Evolutionary conservation across 2,113 vertebrate genomes (phyloP).

Genomic region (Chionodraco myersi): DNA sequence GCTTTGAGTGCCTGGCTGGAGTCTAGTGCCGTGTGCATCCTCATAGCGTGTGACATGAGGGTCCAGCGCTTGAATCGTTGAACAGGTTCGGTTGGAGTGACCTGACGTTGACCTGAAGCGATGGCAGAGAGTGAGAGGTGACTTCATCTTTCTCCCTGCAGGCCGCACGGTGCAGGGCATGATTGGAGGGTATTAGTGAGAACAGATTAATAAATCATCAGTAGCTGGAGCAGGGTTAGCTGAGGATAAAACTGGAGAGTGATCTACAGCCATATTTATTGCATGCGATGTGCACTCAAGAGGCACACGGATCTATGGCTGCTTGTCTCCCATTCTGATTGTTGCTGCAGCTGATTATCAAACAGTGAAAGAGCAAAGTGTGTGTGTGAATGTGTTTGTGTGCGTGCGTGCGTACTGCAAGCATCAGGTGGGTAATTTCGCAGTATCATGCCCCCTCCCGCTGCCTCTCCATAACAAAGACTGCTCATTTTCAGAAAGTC

Average conservation of each 20-base stretch:
- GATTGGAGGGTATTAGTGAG: conserved; percentile 39
- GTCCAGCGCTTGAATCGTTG: conserved; percentile 66
- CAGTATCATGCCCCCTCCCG: conserved; percentile 5
- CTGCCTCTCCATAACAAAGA: conserved; percentile 47
- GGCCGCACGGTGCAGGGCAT: conserved; percentile 6
- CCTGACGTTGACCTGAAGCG: conserved; percentile 48
- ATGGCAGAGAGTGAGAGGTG: conserved; percentile 30
- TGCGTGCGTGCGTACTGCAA: conserved; percentile 7
- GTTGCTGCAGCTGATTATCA: conserved; percentile 54
- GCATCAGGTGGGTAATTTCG: conserved; percentile 60
- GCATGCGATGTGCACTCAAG: conserved; percentile 3
- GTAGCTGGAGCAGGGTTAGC: conserved; percentile 17
- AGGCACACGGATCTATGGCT: conserved; percentile 20
- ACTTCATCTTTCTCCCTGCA: conserved; percentile 30
- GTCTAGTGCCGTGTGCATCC: conserved; percentile 46
- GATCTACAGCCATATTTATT: conserved; percentile 36
- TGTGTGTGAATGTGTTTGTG: neutral
- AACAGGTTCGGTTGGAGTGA: conserved; percentile 60
- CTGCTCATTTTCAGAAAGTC: conserved; percentile 33
- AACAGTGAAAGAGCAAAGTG: conserved; percentile 38
- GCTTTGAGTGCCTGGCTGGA: conserved; percentile 50
- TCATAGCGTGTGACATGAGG: conserved; percentile 55
- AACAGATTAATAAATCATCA: conserved; percentile 56
- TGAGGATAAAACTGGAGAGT: conserved; percentile 37
- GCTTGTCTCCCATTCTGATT: conserved; percentile 26